These are phyloP conservation scores for Zygogramma bicolorata DNA, from an alignment of 2,888 invertebrate species.

Conservation along the genomic window DNA sequence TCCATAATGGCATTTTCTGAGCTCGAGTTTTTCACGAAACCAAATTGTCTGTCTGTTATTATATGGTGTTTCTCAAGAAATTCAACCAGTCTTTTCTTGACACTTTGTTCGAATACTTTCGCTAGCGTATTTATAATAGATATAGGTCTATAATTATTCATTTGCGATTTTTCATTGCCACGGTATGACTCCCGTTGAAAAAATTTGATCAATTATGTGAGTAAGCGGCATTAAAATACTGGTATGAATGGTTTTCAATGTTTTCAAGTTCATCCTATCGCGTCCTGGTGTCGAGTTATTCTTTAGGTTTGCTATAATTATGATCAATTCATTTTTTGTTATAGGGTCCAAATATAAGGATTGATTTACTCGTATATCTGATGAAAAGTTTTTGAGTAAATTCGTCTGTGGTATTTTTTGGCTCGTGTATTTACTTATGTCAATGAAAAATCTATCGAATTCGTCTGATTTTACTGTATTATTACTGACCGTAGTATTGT, in stretches of 20 bases:
- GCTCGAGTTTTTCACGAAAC: neutral
- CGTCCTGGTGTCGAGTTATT: constrained; percentile 7
- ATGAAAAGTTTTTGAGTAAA: neutral
- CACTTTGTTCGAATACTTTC: neutral
- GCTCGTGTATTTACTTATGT: neutral
- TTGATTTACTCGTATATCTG: neutral
- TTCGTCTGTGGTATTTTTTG: neutral
- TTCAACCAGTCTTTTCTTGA: neutral
- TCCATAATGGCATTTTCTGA: neutral
- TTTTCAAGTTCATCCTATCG: neutral
- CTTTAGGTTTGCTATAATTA: constrained; percentile 10
- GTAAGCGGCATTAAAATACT: neutral
- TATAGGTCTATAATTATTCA: neutral
- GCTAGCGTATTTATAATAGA: neutral
- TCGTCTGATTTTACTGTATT: neutral
- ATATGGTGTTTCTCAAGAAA: neutral
- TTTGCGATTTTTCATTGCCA: neutral
- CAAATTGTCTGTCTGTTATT: neutral
- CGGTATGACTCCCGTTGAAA: neutral
- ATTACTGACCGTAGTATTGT: neutral
- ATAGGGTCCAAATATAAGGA: neutral
- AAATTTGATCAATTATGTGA: neutral
- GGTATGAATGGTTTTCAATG: constrained; percentile 6
- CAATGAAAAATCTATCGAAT: neutral
- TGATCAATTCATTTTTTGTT: neutral